These are phyloP conservation scores for Drosophila sordidula DNA, from an alignment of 2,888 invertebrate genomes.

Conservation along the genomic window DNA sequence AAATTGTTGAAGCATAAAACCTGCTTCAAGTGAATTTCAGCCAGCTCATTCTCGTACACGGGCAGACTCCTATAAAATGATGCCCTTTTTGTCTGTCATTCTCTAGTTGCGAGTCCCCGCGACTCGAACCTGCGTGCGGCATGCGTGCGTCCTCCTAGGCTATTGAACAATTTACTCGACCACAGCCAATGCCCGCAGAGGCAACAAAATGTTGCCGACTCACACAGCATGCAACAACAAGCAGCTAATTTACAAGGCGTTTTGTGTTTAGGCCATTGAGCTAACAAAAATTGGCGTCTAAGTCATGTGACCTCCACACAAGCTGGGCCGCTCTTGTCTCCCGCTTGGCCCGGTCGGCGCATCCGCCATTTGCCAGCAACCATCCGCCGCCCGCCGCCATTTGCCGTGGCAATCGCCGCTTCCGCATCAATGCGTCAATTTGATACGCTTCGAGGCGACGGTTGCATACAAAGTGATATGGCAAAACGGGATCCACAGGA, in stretches of 20 bases:
- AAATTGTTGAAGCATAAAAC: slow-evolving; percentile 84
- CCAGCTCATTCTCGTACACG: slow-evolving; percentile 70
- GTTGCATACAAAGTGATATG: slow-evolving; percentile 63
- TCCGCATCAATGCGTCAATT: slow-evolving; percentile 81
- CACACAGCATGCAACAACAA: slow-evolving; percentile 47
- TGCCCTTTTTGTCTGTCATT: slow-evolving; percentile 77
- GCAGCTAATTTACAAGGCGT: slow-evolving; percentile 77
- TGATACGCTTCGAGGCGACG: slow-evolving; percentile 59
- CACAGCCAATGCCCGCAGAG: slow-evolving; percentile 44
- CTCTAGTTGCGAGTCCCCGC: slow-evolving; percentile 17
- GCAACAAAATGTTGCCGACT: slow-evolving; percentile 55
- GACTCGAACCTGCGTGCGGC: slow-evolving; percentile 3
- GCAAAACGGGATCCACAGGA: slow-evolving; percentile 12
- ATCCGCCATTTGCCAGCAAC: slow-evolving; percentile 39
- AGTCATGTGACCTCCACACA: slow-evolving; percentile 53
- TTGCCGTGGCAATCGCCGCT: slow-evolving; percentile 78
- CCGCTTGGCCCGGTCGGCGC: slow-evolving; percentile 38
- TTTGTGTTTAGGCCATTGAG: slow-evolving; percentile 65
- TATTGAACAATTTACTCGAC: slow-evolving; percentile 68
- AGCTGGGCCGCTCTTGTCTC: slow-evolving; percentile 3
- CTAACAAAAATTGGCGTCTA: slow-evolving; percentile 65
- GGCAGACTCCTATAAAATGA: slow-evolving; percentile 70
- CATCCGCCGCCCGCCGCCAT: slow-evolving; percentile 22
- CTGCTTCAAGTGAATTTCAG: slow-evolving; percentile 82
- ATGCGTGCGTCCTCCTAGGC: slow-evolving; percentile 26